phyloP scores from a whole-genome alignment of 1,140 invertebrate species.

The Halictus rubicundus region DNA sequence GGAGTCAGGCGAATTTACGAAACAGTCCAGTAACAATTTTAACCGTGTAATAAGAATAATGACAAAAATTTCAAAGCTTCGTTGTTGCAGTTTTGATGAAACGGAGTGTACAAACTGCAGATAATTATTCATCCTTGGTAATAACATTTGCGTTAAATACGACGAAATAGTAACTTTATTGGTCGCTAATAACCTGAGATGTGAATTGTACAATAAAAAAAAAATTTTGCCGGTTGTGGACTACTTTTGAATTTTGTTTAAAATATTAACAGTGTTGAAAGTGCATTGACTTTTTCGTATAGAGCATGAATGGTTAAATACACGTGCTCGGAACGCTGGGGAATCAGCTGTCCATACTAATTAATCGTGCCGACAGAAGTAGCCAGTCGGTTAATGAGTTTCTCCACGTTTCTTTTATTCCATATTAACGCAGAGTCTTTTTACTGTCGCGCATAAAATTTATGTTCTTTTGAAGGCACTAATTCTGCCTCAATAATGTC shows the following conservation, averaged over 20 bases:
- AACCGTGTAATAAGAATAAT: no score
- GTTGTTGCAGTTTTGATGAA: background rate
- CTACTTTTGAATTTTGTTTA: background rate
- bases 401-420: background rate
- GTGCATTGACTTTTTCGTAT: background rate
- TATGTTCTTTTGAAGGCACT: no score
- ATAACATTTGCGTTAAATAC: no score
- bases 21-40: no score
- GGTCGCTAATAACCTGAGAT: no score
- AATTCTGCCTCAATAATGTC: no score
- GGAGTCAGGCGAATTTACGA: background rate
- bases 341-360: background rate
- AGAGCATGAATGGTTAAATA: constrained; percentile 8
- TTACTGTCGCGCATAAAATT: no score
- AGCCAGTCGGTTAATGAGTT: background rate
- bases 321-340: background rate
- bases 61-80: background rate
- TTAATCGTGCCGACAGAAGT: background rate
- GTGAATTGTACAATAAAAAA: no score
- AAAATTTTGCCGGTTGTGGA: no score
- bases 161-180: no score
- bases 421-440: background rate
- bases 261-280: background rate
- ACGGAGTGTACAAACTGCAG: background rate
- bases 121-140: constrained; percentile 1